Evolutionary conservation across 2,113 vertebrate genomes (phyloP), one percentile per base, ranked within the genome.

Genomic region (Oxyruncus cristatus): DNA sequence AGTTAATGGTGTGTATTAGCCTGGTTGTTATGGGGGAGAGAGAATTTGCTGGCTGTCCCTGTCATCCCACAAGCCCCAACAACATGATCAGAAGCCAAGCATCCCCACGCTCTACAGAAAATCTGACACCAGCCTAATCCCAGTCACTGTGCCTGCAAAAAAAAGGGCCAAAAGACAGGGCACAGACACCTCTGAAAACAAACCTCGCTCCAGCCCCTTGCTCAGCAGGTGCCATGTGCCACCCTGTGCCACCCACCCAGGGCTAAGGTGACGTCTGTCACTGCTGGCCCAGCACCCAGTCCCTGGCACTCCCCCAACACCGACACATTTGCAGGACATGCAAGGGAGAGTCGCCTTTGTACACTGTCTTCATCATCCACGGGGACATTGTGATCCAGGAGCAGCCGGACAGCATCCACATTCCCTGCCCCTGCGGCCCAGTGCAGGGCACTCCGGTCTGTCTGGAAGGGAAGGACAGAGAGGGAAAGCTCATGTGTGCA

Each of bases 361-460:
- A 99, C 99, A 65, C 41, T 97, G 92, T 99, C 99, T 53, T 89
- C 93, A 0, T 98, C 98, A 16, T 99, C 98, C 78, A 99, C 87
- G 0, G 98, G 97, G 6, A 97, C 96, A n/a, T 97, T 96, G 0
- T 98, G 97, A 6, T 99, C 98, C 96, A 99, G 97, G 4, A 99
- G 98, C 39, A 99, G 97, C 11, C 97, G 97, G 26, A 99, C 96
- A 1, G 99, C 99, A 68, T 98, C 97, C 87, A 98, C 97, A 0
- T 98, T 98, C 27, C 99, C 99, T 1, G 98, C 98, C 39, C 99
- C 99, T 0, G 97, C 98, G 0, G 99, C 99, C 99, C 99, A 99
- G 97, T 99, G 99, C 94, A 99, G 96, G 13, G 99, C 99, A 80
- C 97, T 98, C 74, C 99, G 97, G 32, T 98, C 98, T 55, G 93